Evolutionary conservation across 1,140 invertebrate species (phyloP), one percentile per base, ranked within the genome.

Genomic region (Coelopa frigida): DNA sequence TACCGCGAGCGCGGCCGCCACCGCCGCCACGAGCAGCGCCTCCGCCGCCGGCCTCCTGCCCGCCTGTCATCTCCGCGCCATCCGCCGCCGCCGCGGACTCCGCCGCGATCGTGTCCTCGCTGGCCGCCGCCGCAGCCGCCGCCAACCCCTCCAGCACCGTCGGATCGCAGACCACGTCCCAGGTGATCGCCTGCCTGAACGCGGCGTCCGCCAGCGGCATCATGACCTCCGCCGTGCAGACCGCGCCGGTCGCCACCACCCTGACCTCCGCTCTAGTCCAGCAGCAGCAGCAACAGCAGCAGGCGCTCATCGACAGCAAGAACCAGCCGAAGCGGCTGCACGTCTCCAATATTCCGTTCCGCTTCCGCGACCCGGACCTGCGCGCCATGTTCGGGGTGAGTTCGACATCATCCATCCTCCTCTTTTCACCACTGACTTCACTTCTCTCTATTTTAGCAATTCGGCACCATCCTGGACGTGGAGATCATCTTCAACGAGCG

Each of bases 401-500:
- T 86, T n/a, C 57, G 51, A 40, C 21, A 21, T 23, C 17, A 37
- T 36, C 7, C 44, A 29, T 8, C 15, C 8, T 8, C 33, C 11
- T 7, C 10, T 26, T 39, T 39, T 39, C 18, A 39, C 21, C 37
- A 18, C 14, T 5, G 5, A 21, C 10, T 14, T 44, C 20, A 39
- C 36, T 27, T 49, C 31, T 17, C 23, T 43, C 8, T 39, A 7
- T 22, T 39, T 39, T 23, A 96, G 91, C 90, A 95, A 87, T 98
- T 91, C 79, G 96, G 95, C 59, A 83, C 86, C 66, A 98, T 99
- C 68, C 80, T 97, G 70, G 94, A 99, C 76, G 94, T 98, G 71
- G 95, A 99, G 83, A 98, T 98, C 65, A 98, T 98, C 71, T 99
- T 98, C 79, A 99, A 99, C 75, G 95, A 99, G 78, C 79, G 95